These are phyloP conservation scores for Numida meleagris DNA, from an alignment of 2,113 vertebrate species.

Conservation along the genomic window DNA sequence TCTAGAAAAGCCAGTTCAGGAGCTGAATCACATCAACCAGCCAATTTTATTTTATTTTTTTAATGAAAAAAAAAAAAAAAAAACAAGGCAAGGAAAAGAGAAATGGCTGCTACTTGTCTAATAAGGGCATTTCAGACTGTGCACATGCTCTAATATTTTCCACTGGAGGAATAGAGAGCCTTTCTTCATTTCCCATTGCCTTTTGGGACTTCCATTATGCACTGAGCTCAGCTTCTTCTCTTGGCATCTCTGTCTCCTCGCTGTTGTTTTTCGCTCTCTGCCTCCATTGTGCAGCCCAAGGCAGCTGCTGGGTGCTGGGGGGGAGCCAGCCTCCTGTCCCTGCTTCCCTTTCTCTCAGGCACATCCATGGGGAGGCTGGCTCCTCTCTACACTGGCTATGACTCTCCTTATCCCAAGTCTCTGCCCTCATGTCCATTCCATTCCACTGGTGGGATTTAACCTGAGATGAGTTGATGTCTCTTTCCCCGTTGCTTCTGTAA, in stretches of 20 bases:
- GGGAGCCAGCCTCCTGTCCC: neutral
- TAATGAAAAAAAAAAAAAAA: slow-evolving; percentile 31
- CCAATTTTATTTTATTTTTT: slow-evolving; percentile 23
- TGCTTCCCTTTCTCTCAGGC: neutral
- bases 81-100: slow-evolving; percentile 32
- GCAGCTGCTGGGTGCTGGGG: neutral
- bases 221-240: neutral
- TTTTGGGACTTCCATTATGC: neutral
- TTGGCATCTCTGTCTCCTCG: neutral
- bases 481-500: neutral
- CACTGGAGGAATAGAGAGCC: slow-evolving; percentile 9
- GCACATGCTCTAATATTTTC: slow-evolving; percentile 34
- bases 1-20: slow-evolving; percentile 42
- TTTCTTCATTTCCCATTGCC: neutral
- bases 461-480: neutral
- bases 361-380: neutral
- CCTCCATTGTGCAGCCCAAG: neutral
- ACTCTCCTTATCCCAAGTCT: neutral
- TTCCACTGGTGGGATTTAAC: neutral
- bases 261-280: neutral
- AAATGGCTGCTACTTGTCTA: slow-evolving; percentile 24
- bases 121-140: neutral
- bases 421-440: neutral
- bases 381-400: rapidly evolving
- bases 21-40: slow-evolving; percentile 42